Percentiles rank a stretch among this genome's conserved stretches.
Conservation (phyloP, 2,797 vertebrate genomes). For the Psittacula derbiana region DNA sequence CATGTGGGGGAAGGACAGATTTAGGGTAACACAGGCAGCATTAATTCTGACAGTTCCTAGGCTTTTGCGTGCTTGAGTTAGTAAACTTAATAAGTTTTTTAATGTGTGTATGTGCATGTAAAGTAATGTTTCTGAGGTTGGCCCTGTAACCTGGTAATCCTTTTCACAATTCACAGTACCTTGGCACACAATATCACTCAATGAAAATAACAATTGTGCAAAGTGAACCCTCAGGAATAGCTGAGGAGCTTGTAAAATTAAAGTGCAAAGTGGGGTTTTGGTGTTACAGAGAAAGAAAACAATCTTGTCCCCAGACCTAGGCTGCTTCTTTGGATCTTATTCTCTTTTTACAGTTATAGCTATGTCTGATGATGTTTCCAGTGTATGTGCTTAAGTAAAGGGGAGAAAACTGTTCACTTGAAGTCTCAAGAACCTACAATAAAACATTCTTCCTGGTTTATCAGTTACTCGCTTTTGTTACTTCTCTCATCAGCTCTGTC, state of each 20-base stretch:
- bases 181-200: not conserved
- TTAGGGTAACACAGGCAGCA: not conserved
- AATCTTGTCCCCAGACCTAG: not conserved
- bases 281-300: not conserved
- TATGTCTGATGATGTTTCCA: not conserved
- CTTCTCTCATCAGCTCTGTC: not conserved
- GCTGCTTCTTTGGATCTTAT: not conserved
- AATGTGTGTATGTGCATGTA: not conserved
- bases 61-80: not conserved
- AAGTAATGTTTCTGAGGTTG: not conserved
- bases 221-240: not conserved
- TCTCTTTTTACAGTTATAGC: not conserved
- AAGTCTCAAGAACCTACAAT: not conserved
- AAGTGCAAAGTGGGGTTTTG: not conserved
- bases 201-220: not conserved
- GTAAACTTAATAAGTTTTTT: not conserved
- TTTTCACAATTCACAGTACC: not conserved
- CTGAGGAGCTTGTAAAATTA: not conserved
- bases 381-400: not conserved
- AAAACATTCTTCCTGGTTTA: not conserved
- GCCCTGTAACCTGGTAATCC: not conserved
- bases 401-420: not conserved
- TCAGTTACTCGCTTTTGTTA: not conserved
- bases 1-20: not conserved
- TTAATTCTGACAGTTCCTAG: constrained; percentile 1